These are phyloP conservation scores for Pseudachorutes palmiensis DNA, from an alignment of 1,140 invertebrate genomes.

Conservation along the genomic window DNA sequence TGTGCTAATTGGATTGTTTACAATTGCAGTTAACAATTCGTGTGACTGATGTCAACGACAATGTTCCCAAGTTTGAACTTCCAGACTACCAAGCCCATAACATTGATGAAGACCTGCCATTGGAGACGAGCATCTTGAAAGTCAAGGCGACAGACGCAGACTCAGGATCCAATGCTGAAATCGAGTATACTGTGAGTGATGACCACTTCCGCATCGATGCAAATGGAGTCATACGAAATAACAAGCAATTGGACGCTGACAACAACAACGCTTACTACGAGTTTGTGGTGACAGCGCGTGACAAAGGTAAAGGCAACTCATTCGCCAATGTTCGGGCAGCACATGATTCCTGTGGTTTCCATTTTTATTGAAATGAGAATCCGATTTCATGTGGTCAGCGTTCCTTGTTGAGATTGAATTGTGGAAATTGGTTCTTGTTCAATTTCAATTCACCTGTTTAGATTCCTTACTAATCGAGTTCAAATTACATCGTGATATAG, in stretches of 20 bases:
- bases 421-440: no score
- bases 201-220: constrained; percentile 88
- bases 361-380: neutral
- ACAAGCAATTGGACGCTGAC: constrained; percentile 86
- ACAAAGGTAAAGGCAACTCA: constrained; percentile 57
- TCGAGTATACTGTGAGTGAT: constrained; percentile 83
- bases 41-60: constrained; percentile 82
- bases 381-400: no score
- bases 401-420: no score
- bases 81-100: constrained; percentile 93
- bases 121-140: constrained; percentile 80
- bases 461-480: no score
- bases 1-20: neutral
- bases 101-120: constrained; percentile 83
- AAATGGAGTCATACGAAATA: constrained; percentile 82
- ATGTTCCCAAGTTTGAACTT: constrained; percentile 86
- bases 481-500: no score
- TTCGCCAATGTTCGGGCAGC: constrained; percentile 7
- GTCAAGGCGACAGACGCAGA: constrained; percentile 89
- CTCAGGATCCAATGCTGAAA: constrained; percentile 85
- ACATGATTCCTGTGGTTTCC: neutral
- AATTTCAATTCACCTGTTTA: no score
- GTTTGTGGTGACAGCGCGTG: constrained; percentile 82
- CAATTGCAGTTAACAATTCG: constrained; percentile 68
- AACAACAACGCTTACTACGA: constrained; percentile 95